Evolutionary conservation across 2,888 invertebrate genomes (phyloP), one percentile per base, ranked within the genome.

Genomic region (Oscheius sp.): DNA sequence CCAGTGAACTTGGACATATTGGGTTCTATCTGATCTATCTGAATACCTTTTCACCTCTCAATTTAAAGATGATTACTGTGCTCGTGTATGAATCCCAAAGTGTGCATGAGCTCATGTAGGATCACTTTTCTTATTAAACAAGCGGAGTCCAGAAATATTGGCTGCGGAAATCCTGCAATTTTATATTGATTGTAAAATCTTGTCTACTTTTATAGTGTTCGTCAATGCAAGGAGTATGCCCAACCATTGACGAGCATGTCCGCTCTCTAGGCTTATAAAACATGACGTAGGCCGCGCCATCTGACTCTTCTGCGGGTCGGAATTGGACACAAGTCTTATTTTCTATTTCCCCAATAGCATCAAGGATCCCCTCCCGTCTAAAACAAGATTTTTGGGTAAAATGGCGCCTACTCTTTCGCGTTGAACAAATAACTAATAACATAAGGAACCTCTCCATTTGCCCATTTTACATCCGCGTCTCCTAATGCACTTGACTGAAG

Each of bases 61-160:
- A 35, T 35, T 35, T 35, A 9, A 6, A 35, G 9, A 35, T 6
- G 9, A 35, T 35, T 9, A 66, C 66, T 66, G 66, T 66, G 66
- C 35, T 66, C 66, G 12, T 66, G 66, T n/a, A 66, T 29, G 21
- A 66, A 66, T 6, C 66, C 66, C 9, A 66, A 29, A 18, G 66
- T 27, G 35, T 66, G 66, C 66, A 66, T 66, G 5, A 66, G 21
- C 35, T 66, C 66, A 29, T 66, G 66, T 49, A 66, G n/a, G n/a
- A 66, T 52, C 2, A 27, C 18, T n/a, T 29, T 66, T 18, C 66
- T 46, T 7, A 52, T 66, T 9, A 52, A n/a, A 49, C 66, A 66
- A n/a, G 16, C 21, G 1, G 13, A n/a, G 9, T 49, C 13, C 2
- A 66, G 66, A 16, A 49, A 52, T 7, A 66, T 7, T 7, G 29